Base-by-base conservation (phyloP, 2,888 invertebrate species). In the Ferrisia virgata region DNA sequence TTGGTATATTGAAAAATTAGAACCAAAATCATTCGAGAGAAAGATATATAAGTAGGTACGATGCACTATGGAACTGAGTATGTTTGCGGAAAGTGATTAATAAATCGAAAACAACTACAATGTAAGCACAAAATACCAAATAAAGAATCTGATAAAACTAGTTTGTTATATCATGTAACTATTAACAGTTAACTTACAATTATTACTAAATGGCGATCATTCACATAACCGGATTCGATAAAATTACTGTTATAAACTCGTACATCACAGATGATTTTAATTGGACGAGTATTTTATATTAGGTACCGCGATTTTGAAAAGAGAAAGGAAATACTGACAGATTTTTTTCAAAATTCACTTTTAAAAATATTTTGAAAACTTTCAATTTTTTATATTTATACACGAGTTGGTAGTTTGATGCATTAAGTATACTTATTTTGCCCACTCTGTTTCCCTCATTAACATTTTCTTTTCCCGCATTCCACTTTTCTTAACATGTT, bases 151-250 rank as follows among this genome's bases (percentile, higher is more conserved):
- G 36, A 76, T 76, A 76, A 8, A 76, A 76, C 72, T 76, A 4
- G 72, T 76, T 76, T 76, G 36, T 76, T 76, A 76, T 76, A 76
- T 76, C 72, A 76, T 76, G 72, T 76, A 76, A 33, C 72, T 31
- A 76, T 76, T 76, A 76, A 76, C 72, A 36, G 72, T 76, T n/a
- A n/a, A n/a, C n/a, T n/a, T 76, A 76, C 72, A 76, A 36, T 76
- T 53, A 53, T 53, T 76, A 76, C 36, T 76, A 76, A 36, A 76
- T 36, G 72, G 36, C 36, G 36, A 33, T 76, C 36, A 36, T 36
- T 76, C 72, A 36, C 18, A 76, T 53, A 76, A 76, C 72, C 72
- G 72, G 72, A 76, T 76, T 36, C 0, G n/a, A 36, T 76, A 11
- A 36, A 76, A 36, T 72, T 33, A 76, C 72, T 33, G 72, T 76